Percentiles rank a stretch among this genome's conserved stretches.
Conservation (phyloP, 64 coral and sea anemone species). For the Orbicella faveolata region DNA sequence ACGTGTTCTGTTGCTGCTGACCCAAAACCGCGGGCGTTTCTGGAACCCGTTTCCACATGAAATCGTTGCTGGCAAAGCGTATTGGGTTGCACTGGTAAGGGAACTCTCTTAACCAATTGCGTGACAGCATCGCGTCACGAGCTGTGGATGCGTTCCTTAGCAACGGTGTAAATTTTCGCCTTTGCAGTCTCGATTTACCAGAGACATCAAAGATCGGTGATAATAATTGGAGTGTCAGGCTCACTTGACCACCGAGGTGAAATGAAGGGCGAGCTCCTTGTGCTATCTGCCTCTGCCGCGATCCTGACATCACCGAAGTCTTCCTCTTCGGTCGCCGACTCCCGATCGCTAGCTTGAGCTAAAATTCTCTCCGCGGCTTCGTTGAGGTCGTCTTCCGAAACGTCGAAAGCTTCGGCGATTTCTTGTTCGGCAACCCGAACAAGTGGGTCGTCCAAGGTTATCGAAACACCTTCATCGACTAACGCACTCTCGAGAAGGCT, state of each 20-base stretch:
- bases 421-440: conserved; percentile 86
- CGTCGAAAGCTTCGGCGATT: conserved; percentile 91
- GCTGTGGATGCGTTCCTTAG: background rate
- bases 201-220: conserved; percentile 77
- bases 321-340: conserved; percentile 29
- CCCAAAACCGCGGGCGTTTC: background rate
- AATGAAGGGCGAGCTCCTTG: conserved; percentile 26
- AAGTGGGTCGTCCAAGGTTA: conserved; percentile 71
- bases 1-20: background rate
- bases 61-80: background rate
- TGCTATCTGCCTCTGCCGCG: background rate
- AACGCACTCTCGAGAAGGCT: conserved; percentile 47
- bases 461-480: conserved; percentile 62
- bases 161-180: background rate
- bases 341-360: conserved; percentile 54
- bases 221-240: conserved; percentile 72
- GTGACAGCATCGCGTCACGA: no score
- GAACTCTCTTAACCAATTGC: background rate
- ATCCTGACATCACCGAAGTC: background rate
- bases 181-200: background rate
- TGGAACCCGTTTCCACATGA: background rate
- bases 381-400: conserved; percentile 87
- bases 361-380: conserved; percentile 81
- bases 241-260: conserved; percentile 56
- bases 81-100: background rate